Evolutionary conservation across 2,888 invertebrate genomes (phyloP), one percentile per base, ranked within the genome.

Genomic region (Macaria notata): DNA sequence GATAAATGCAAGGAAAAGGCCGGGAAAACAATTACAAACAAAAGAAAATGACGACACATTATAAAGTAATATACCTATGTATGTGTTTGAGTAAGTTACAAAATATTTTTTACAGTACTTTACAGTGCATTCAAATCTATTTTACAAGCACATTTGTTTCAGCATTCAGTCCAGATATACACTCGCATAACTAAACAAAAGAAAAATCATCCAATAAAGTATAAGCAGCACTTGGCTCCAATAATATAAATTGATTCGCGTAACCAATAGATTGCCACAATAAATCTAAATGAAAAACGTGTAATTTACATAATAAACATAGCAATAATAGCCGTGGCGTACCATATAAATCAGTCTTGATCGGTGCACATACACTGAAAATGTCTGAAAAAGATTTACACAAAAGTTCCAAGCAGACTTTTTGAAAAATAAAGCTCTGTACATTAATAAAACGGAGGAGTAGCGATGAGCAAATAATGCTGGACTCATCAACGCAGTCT

Each of bases 381-480:
- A 36, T 6, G 33, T 7, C 33, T 36, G 33, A 6, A 36, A 41
- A 41, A 5, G 9, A 42, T 29, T 4, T 19, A 33, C 31, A 4
- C 9, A 29, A 43, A 43, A 9, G 36, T 7, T 39, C 5, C 38
- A 4, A 39, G 39, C 41, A 31, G 31, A 7, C 45, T n/a, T 4
- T 36, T 29, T 19, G 5, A n/a, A 50, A 44, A 54, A 38, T n/a
- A 54, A 49, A 46, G 30, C 19, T 29, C 9, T 33, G 45, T 7
- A 49, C 49, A 46, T 46, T 46, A 46, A 41, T 46, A 46, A 50
- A 47, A 9, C 36, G 44, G 33, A 4, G 8, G 9, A 45, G 44
- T 52, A 38, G 45, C 39, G 44, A 49, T 47, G 50, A 29, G 49
- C 38, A 57, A 59, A 61, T 61, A 59, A 55, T 59, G 43, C 38